Percentiles rank a stretch among this genome's conserved stretches.
Evolutionary conservation across 2,797 vertebrate genomes (phyloP).

Genomic region (Poeciliopsis infans): DNA sequence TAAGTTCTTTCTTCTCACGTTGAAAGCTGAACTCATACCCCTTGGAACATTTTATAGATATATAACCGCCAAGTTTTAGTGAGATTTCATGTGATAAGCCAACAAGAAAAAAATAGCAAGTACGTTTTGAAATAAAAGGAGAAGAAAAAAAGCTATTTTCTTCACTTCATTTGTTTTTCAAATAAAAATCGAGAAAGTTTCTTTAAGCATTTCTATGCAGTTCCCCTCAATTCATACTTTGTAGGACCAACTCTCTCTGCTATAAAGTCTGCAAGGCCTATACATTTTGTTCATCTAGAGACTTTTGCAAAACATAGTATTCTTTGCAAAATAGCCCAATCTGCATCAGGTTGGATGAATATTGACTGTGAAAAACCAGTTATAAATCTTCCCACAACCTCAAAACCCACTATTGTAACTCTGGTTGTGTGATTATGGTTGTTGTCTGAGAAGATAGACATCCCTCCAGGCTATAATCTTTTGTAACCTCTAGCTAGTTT

Average conservation of each 20-base stretch:
- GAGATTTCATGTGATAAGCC: neutral
- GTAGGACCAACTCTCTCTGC: neutral
- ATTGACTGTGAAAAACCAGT: neutral
- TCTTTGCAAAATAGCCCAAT: neutral
- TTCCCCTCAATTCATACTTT: neutral
- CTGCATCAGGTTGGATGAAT: neutral
- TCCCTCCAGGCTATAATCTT: neutral
- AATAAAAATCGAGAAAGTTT: neutral
- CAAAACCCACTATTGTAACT: neutral
- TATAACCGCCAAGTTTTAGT: neutral
- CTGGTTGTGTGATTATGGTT: neutral
- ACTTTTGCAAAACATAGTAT: neutral
- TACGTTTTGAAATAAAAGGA: neutral
- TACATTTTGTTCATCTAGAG: neutral
- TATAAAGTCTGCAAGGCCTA: neutral
- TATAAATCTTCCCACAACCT: neutral
- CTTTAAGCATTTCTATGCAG: neutral
- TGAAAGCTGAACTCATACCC: neutral
- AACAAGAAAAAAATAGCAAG: neutral
- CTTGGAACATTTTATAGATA: neutral
- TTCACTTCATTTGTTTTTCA: neutral
- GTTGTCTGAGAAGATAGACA: neutral
- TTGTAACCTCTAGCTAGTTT: neutral
- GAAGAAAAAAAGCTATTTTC: neutral
- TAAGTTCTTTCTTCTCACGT: constrained; percentile 74